These are phyloP conservation scores for Drosophila kanapiae DNA, from an alignment of 1,140 invertebrate species.

Conservation along the genomic window DNA sequence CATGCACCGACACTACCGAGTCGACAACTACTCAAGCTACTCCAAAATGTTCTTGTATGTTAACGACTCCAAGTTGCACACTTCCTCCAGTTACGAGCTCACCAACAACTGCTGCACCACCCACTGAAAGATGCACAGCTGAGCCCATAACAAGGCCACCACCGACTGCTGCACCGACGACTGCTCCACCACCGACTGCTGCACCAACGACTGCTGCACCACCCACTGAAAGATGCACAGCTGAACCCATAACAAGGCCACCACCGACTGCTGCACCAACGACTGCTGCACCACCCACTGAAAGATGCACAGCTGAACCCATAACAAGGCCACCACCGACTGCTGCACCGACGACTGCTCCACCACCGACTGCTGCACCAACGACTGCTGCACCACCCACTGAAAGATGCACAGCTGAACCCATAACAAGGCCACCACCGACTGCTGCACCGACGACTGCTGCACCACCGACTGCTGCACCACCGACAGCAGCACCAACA, in stretches of 20 bases:
- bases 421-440: background rate
- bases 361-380: background rate
- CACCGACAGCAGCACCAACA: background rate
- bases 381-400: background rate
- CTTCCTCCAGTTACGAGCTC: background rate
- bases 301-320: background rate
- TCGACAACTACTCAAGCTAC: background rate
- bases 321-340: too few species aligned
- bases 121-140: background rate
- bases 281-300: too few species aligned
- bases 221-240: constrained; percentile 1
- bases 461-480: background rate
- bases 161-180: background rate
- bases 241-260: background rate
- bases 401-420: background rate
- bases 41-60: background rate
- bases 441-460: background rate
- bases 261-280: background rate
- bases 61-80: background rate
- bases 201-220: background rate
- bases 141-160: too few species aligned
- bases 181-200: background rate
- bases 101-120: background rate
- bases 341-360: too few species aligned
- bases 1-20: background rate